Evolutionary conservation across 2,797 vertebrate genomes (phyloP), one percentile per base, ranked within the genome.

Genomic region (Erethizon dorsatum): DNA sequence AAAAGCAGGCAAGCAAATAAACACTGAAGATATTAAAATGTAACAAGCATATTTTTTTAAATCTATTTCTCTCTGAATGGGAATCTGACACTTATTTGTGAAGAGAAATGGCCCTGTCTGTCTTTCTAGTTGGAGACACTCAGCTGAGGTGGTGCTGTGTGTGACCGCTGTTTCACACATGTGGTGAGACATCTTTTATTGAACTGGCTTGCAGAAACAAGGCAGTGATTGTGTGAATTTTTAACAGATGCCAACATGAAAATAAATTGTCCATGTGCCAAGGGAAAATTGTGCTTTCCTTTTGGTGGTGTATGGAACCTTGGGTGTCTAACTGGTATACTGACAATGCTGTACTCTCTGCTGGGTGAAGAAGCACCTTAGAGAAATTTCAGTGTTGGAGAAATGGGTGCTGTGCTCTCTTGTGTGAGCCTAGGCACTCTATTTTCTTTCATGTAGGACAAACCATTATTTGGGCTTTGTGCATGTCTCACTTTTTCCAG

Each of bases 1-100:
- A 98, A 95, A 98, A 93, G 93, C 97, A 95, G 96, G 97, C 98
- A 97, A 97, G 97, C 97, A 98, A 92, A 98, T 98, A 98, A 98
- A 98, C 97, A 97, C 77, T 85, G 93, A 92, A 84, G 90, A 97
- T 93, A 94, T 77, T 98, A 89, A 95, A 97, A 94, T 92, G 79
- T 90, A 95, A 45, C 90, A 67, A 88, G 88, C 96, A 92, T 82
- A 78, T 86, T 88, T 89, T 52, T 54, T 69, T n/a, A 52, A 61
- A 85, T 88, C 84, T 14, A 0, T 94, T 91, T 88, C 95, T 97
- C 92, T 83, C 96, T 94, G 92, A 96, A 93, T 82, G 96, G 94
- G 96, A 91, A 56, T 13, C 91, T 85, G 85, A 94, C 97, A 94
- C 75, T 96, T 97, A 22, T 88, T 96, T 92, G 80, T 87, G 61